Evolutionary conservation across 2,888 invertebrate genomes (phyloP), one percentile per base, ranked within the genome.

Genomic region (Melinaea menophilus): DNA sequence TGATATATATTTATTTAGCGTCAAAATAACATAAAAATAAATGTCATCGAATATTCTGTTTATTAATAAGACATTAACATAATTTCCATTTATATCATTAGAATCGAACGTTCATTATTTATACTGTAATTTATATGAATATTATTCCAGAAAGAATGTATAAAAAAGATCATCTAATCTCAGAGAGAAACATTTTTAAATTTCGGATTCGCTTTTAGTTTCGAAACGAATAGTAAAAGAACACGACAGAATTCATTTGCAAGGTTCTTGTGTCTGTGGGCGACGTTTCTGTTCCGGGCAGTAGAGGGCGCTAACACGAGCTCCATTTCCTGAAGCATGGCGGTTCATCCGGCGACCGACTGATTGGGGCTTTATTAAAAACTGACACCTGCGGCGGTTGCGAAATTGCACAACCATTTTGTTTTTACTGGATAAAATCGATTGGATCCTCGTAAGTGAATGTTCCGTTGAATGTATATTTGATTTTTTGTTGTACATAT

Each of bases 301-400:
- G 64, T 55, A 81, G 85, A 84, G 85, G 84, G 85, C 83, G 78
- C 73, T 72, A 87, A 86, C 87, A 85, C 86, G 82, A 79, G 82
- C 83, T 82, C 89, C 86, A 90, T 90, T 90, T 90, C 90, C 90
- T 82, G 76, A 75, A 79, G 76, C 80, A 80, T 79, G 84, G 81
- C 81, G 78, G 75, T 78, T 78, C 83, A 73, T 88, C 88, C 88
- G 88, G 82, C 79, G 75, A 77, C 73, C 77, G 87, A 86, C 86
- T 90, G 90, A 89, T 90, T 89, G 89, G 86, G 78, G 77, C 84
- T 86, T 88, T 90, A 90, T 90, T 90, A 90, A 90, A 90, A 88
- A 85, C 84, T 83, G 86, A 88, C 88, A 89, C 90, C 89, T 88
- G 84, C 78, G 88, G 89, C 88, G 77, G 74, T 84, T 73, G 64